Percentiles rank a stretch among this genome's conserved stretches.
phyloP scores from a whole-genome alignment of 2,888 invertebrate species.

The Troides oblongomaculatus region DNA sequence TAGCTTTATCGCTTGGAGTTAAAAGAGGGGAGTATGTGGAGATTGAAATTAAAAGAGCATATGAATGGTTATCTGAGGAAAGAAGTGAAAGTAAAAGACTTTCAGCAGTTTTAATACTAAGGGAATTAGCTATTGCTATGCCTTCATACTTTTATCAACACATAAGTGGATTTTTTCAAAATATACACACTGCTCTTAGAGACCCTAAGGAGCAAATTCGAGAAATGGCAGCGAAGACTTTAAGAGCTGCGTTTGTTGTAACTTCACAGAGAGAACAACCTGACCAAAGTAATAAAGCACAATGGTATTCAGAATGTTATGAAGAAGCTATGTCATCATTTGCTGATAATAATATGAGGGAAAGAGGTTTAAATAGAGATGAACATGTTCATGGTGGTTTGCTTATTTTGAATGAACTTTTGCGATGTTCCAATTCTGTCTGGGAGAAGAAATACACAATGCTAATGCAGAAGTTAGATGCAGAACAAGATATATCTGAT shows the following conservation, averaged over 20 bases:
- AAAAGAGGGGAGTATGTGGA: conserved; percentile 97
- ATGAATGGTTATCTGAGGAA: conserved; percentile 96
- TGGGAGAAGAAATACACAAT: conserved; percentile 91
- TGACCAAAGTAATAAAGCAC: conserved; percentile 91
- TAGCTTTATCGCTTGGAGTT: conserved; percentile 93
- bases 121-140: conserved; percentile 96
- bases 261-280: conserved; percentile 96
- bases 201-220: conserved; percentile 95
- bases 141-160: conserved; percentile 98
- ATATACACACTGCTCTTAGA: conserved; percentile 93
- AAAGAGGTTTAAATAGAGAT: conserved; percentile 88
- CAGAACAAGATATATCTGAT: conserved; percentile 69
- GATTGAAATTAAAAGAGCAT: conserved; percentile 95
- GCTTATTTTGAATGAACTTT: conserved; percentile 94
- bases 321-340: conserved; percentile 92
- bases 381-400: conserved; percentile 96
- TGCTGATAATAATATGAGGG: conserved; percentile 77
- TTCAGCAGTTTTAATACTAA: conserved; percentile 93
- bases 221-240: conserved; percentile 94
- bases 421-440: conserved; percentile 92
- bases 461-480: conserved; percentile 82
- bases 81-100: conserved; percentile 94
- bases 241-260: conserved; percentile 95
- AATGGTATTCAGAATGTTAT: conserved; percentile 96
- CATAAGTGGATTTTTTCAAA: conserved; percentile 93